Evolutionary conservation across 2,797 vertebrate genomes (phyloP).

Genomic region (Erethizon dorsatum): DNA sequence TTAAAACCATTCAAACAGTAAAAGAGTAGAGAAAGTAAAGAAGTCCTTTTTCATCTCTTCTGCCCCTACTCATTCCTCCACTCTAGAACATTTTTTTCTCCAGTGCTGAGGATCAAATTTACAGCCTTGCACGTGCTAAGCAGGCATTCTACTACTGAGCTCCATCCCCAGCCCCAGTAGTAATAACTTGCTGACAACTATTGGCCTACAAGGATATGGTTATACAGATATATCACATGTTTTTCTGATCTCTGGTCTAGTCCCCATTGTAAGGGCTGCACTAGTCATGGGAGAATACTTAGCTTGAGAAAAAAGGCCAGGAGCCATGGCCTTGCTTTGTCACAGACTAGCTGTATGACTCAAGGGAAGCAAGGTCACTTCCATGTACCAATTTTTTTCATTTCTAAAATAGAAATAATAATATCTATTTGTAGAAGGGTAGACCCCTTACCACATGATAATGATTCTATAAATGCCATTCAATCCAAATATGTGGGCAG

Average conservation of each 20-base stretch:
- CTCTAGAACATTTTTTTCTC: background rate
- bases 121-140: background rate
- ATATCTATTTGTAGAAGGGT: background rate
- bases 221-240: no score
- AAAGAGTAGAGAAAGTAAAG: background rate
- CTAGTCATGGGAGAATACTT: background rate
- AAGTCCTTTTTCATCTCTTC: background rate
- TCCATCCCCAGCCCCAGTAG: background rate
- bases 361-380: background rate
- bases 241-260: background rate
- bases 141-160: background rate
- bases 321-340: background rate
- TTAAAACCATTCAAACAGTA: slow-evolving; percentile 15
- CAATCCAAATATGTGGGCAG: background rate
- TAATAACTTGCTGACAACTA: background rate
- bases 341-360: background rate
- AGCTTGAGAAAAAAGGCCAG: background rate
- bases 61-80: rapidly evolving
- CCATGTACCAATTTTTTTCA: background rate
- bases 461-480: background rate
- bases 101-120: background rate
- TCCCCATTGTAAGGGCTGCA: background rate
- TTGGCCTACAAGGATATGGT: background rate
- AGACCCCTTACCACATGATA: background rate
- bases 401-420: slow-evolving; percentile 55